Percentiles rank a stretch among this genome's conserved stretches.
phyloP scores from a whole-genome alignment of 53 echinoderm and acorn worm species.

The Temnopleurus reevesii region DNA sequence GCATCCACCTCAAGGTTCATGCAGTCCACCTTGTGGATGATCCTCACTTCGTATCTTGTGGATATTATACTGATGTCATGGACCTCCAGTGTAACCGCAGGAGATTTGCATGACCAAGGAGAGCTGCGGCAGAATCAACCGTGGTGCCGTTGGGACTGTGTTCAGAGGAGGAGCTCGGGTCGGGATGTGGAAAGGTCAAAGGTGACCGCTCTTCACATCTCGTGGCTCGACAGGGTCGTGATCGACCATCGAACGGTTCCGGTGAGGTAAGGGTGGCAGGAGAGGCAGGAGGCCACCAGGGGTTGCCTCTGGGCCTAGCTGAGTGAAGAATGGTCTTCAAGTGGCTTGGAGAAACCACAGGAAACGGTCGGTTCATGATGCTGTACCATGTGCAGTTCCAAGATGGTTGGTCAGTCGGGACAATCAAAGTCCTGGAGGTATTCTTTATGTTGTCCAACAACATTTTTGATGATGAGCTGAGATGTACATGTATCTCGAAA shows the following conservation, averaged over 20 bases:
- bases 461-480: neutral
- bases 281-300: neutral
- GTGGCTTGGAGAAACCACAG: neutral
- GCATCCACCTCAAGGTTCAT: neutral
- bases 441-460: neutral
- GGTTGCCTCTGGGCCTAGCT: neutral
- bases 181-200: neutral
- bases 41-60: slow-evolving; percentile 57
- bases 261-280: slow-evolving; percentile 43
- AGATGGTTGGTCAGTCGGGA: neutral
- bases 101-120: neutral
- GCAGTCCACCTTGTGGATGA: slow-evolving; percentile 55
- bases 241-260: slow-evolving; percentile 56
- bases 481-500: slow-evolving; percentile 47
- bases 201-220: neutral
- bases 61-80: slow-evolving; percentile 29
- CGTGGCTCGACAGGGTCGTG: slow-evolving; percentile 38
- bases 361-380: slow-evolving; percentile 15
- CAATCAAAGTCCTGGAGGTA: neutral
- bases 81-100: neutral
- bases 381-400: slow-evolving; percentile 30
- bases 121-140: neutral
- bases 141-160: neutral
- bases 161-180: neutral
- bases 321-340: neutral